These are phyloP conservation scores for Hesperia comma DNA, from an alignment of 2,888 invertebrate genomes.

Conservation along the genomic window DNA sequence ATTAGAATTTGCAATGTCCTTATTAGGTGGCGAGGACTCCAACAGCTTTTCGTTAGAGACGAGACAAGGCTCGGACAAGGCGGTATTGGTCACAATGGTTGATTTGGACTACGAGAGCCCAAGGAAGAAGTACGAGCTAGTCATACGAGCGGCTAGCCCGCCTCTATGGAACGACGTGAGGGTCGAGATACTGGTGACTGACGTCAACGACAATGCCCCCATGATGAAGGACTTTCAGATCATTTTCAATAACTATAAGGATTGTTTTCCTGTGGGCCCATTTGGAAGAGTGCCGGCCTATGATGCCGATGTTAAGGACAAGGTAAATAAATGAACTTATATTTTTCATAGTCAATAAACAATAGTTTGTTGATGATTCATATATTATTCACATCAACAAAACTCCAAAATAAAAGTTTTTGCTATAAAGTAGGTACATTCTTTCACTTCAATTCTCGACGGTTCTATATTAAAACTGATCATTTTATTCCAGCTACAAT, in stretches of 20 bases:
- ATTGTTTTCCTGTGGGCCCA: conserved; percentile 95
- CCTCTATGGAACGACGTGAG: conserved; percentile 94
- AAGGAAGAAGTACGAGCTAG: conserved; percentile 93
- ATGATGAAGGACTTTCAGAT: conserved; percentile 95
- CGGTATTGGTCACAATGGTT: conserved; percentile 93
- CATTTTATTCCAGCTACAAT: conserved; percentile 84
- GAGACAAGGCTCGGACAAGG: conserved; percentile 92
- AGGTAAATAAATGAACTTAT: conserved; percentile 60
- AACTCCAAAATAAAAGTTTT: no score
- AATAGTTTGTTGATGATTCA: no score
- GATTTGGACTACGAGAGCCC: conserved; percentile 98
- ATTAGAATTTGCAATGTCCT: conserved; percentile 10
- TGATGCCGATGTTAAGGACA: conserved; percentile 97
- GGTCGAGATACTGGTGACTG: conserved; percentile 94
- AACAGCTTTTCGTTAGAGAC: conserved; percentile 92
- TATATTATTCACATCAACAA: no score
- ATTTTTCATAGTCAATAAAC: neutral
- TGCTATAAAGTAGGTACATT: no score
- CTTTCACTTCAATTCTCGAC: no score
- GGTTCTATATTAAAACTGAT: neutral
- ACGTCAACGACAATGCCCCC: conserved; percentile 98
- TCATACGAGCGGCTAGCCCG: conserved; percentile 95
- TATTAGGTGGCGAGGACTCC: conserved; percentile 91
- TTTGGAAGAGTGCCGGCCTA: conserved; percentile 96
- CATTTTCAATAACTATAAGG: conserved; percentile 97